These are phyloP conservation scores for Platyscapa corneri DNA, from an alignment of 1,140 invertebrate genomes.

Conservation along the genomic window DNA sequence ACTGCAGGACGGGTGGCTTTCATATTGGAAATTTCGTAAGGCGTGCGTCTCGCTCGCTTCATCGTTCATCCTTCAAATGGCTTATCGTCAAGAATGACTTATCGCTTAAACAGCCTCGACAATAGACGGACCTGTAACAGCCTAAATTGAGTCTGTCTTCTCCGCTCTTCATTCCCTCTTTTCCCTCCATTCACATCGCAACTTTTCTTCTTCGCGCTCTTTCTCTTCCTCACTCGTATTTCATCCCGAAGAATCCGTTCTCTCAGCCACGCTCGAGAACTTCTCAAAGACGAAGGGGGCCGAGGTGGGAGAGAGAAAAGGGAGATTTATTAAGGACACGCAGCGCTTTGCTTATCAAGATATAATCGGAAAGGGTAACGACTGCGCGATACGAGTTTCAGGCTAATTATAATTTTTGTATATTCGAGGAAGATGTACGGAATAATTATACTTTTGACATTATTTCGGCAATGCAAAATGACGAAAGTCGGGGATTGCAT, in stretches of 20 bases:
- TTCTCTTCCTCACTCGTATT: constrained; percentile 63
- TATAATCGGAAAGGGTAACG: constrained; percentile 27
- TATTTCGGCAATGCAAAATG: neutral
- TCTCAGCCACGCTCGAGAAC: constrained; percentile 40
- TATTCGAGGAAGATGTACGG: neutral
- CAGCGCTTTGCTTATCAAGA: constrained; percentile 54
- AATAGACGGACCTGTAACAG: constrained; percentile 61
- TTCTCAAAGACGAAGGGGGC: constrained; percentile 21
- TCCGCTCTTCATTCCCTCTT: constrained; percentile 7
- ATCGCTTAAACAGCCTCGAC: constrained; percentile 62
- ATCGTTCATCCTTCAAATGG: constrained; percentile 37
- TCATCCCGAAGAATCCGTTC: constrained; percentile 58
- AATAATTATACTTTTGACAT: neutral
- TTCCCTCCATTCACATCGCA: neutral
- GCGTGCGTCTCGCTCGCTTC: neutral
- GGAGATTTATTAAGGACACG: constrained; percentile 47
- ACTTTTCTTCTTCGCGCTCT: constrained; percentile 45
- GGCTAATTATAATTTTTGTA: constrained; percentile 37
- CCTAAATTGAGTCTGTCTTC: constrained; percentile 63
- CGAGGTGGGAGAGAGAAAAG: neutral
- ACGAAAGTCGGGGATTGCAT: neutral
- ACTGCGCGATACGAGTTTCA: constrained; percentile 17
- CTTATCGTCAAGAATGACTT: constrained; percentile 72
- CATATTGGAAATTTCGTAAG: constrained; percentile 29
- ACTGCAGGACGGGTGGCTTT: neutral